Evolutionary conservation across 2,113 vertebrate species (phyloP).

Genomic region (Channa argus): DNA sequence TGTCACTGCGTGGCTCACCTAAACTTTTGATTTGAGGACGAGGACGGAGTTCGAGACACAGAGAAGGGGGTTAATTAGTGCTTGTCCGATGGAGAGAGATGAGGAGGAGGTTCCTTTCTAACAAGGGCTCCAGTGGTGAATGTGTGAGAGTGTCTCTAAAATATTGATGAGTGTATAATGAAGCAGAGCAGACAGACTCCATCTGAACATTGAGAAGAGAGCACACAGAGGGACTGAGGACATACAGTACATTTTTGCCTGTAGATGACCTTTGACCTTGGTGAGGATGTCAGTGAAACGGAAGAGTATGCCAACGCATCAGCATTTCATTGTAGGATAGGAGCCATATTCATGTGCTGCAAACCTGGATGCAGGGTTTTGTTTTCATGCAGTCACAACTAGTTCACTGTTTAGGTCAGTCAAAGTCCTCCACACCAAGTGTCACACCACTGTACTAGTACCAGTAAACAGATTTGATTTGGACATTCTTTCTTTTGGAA

Average conservation of each 20-base stretch:
- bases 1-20: neutral
- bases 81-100: constrained; percentile 22
- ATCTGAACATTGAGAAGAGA: constrained; percentile 17
- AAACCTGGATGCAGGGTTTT: too few species aligned
- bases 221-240: neutral
- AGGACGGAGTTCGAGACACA: constrained; percentile 18
- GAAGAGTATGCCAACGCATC: neutral
- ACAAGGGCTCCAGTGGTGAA: constrained; percentile 61
- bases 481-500: too few species aligned
- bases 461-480: too few species aligned
- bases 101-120: constrained; percentile 45
- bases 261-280: constrained; percentile 29
- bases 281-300: neutral
- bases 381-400: too few species aligned
- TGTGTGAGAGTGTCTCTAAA: constrained; percentile 64
- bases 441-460: too few species aligned
- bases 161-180: constrained; percentile 66
- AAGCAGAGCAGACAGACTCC: constrained; percentile 61
- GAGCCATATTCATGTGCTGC: too few species aligned
- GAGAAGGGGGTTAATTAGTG: constrained; percentile 51
- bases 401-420: too few species aligned
- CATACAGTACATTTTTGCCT: neutral
- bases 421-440: too few species aligned
- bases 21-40: constrained; percentile 59
- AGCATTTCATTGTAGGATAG: too few species aligned